phyloP scores from a whole-genome alignment of 2,797 vertebrate species.

The Hyperoplus lanceolatus region DNA sequence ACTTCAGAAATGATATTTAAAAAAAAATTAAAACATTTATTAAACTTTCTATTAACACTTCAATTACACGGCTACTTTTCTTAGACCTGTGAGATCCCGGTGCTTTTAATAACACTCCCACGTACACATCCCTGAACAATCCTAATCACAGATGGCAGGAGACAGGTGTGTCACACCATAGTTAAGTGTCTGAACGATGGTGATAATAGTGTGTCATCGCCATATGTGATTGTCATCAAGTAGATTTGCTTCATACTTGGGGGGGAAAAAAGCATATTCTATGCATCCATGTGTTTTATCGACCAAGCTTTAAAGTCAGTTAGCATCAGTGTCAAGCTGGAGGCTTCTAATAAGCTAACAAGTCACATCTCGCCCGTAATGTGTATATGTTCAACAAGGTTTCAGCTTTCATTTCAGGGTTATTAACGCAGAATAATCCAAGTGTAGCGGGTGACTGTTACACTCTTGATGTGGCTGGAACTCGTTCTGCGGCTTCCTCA shows the following conservation, averaged over 20 bases:
- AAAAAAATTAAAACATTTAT: not conserved
- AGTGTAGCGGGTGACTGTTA: conserved; percentile 32
- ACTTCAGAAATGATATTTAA: not conserved
- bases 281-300: no score
- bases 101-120: not conserved
- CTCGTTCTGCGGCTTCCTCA: conserved; percentile 32
- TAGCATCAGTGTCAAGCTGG: conserved; percentile 32
- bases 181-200: not conserved
- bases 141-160: not conserved
- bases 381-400: conserved; percentile 35
- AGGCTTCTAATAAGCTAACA: conserved; percentile 40
- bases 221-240: conserved; percentile 11
- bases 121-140: not conserved
- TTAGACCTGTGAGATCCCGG: not conserved
- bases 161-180: not conserved
- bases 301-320: conserved; percentile 10
- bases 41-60: not conserved
- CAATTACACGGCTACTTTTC: no score
- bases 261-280: not conserved
- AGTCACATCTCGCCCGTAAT: conserved; percentile 27
- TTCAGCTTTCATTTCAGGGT: conserved; percentile 50
- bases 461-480: conserved; percentile 30
- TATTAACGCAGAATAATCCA: conserved; percentile 44
- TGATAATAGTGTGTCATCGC: not conserved
- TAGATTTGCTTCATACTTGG: conserved; percentile 9